phyloP scores from a whole-genome alignment of 2,797 vertebrate genomes.

The Okamejei kenojei region DNA sequence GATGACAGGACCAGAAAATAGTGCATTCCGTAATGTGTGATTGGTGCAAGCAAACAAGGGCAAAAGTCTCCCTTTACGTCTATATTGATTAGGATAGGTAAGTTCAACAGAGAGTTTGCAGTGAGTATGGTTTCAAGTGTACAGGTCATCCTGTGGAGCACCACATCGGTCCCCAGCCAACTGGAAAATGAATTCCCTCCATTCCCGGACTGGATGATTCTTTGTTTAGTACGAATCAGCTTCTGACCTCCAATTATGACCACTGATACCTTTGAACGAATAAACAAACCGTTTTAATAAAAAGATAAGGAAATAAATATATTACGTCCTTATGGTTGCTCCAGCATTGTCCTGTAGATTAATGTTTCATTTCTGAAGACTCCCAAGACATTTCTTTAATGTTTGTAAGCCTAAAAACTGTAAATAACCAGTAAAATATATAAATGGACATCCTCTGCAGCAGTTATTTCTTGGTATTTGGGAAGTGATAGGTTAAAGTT shows the following conservation, averaged over 20 bases:
- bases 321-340: not conserved
- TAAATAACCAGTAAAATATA: too few species aligned
- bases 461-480: too few species aligned
- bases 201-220: not conserved
- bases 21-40: not conserved
- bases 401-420: not conserved
- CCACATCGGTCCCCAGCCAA: not conserved
- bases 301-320: not conserved
- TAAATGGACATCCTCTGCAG: too few species aligned
- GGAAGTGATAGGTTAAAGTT: not conserved
- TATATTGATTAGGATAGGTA: too few species aligned
- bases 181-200: not conserved
- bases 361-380: not conserved
- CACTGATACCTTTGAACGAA: not conserved
- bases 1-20: too few species aligned
- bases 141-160: not conserved
- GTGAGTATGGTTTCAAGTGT: not conserved
- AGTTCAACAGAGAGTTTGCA: not conserved
- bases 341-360: not conserved
- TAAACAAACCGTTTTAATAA: not conserved
- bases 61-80: not conserved
- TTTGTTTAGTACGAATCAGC: not conserved
- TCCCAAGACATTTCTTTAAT: not conserved
- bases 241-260: too few species aligned
- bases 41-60: not conserved